Percentiles rank a stretch among this genome's conserved stretches.
These are phyloP conservation scores for Pasiphila rectangulata DNA, from an alignment of 2,888 invertebrate species.

Conservation along the genomic window DNA sequence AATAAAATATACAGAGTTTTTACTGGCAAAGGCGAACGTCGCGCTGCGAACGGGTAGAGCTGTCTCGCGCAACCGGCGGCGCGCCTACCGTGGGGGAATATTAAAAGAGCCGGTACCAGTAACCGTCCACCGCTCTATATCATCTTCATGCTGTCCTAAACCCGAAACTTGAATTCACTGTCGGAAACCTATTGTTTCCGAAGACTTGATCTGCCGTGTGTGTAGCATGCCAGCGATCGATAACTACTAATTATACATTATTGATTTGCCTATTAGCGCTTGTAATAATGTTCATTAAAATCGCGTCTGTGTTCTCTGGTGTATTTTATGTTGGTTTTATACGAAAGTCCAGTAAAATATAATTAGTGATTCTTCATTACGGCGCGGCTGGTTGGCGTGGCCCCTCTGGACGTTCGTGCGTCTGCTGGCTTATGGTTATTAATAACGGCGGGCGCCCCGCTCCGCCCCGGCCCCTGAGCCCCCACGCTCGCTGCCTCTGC, in stretches of 20 bases:
- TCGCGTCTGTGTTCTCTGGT: conserved; percentile 42
- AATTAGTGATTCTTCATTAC: conserved; percentile 81
- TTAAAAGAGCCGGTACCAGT: conserved; percentile 64
- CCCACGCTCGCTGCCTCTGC: conserved; percentile 50
- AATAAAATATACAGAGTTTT: conserved; percentile 76
- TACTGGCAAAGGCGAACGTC: conserved; percentile 56
- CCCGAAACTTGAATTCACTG: conserved; percentile 43
- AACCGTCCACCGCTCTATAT: conserved; percentile 48
- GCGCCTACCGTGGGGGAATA: conserved; percentile 71
- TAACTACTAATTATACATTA: conserved; percentile 25
- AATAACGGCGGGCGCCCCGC: conserved; percentile 70
- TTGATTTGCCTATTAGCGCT: conserved; percentile 28
- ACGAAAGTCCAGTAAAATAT: conserved; percentile 78
- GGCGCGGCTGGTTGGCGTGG: conserved; percentile 64
- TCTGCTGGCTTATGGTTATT: conserved; percentile 81
- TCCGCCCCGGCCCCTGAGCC: conserved; percentile 44
- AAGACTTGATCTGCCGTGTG: conserved; percentile 7
- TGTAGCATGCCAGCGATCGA: conserved; percentile 16
- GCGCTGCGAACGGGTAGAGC: conserved; percentile 66
- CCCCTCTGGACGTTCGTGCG: conserved; percentile 81
- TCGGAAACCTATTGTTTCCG: conserved; percentile 34
- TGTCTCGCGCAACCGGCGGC: conserved; percentile 70
- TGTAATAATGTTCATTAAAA: conserved; percentile 34
- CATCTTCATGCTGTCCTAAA: conserved; percentile 62
- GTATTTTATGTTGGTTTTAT: conserved; percentile 66